Evolutionary conservation across 2,113 vertebrate species (phyloP), one percentile per base, ranked within the genome.

Genomic region (Formicarius rufipectus): DNA sequence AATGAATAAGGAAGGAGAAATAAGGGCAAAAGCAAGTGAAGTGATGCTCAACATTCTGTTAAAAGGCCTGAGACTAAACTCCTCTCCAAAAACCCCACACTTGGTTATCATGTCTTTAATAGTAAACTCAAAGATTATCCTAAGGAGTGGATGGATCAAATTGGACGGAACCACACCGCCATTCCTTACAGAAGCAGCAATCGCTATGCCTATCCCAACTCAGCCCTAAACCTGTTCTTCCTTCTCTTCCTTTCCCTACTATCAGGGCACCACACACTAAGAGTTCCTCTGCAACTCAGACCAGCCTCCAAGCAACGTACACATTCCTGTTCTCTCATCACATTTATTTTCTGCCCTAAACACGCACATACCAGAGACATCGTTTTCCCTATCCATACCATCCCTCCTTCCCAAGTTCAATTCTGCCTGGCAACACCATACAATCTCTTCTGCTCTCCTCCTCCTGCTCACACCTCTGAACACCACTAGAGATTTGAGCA

Each of bases 21-120:
- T 30, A 76, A 0, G 0, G 76, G 28, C 14, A 77, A 78, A 68
- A 12, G 15, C 9, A 37, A 18, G 10, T 4, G 14, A 50, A 25
- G 13, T 8, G 27, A 45, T 2, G 2, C 64, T 68, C 25, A 50
- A 25, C 1, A 5, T 2, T 42, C 7, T 44, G 16, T 63, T 21
- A 14, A 64, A 63, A 39, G 10, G 4, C 22, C 56, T 28, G 8
- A 25, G 13, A 9, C 44, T 63, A 27, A 72, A 31, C 14, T 53
- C 17, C 19, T 9, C 18, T 52, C 23, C n/a, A 82, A 79, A n/a
- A 95, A 6, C 1, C 8, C 33, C 66, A 30, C 7, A 27, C 6
- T 52, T 47, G 12, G 4, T 39, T 74, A 7, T 7, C 3, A 11
- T 10, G 1, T 40, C 52, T 74, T 60, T n/a, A 72, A 39, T 4